Conservation (phyloP, 2,888 invertebrate species). For the Ochropleura leucogaster region DNA sequence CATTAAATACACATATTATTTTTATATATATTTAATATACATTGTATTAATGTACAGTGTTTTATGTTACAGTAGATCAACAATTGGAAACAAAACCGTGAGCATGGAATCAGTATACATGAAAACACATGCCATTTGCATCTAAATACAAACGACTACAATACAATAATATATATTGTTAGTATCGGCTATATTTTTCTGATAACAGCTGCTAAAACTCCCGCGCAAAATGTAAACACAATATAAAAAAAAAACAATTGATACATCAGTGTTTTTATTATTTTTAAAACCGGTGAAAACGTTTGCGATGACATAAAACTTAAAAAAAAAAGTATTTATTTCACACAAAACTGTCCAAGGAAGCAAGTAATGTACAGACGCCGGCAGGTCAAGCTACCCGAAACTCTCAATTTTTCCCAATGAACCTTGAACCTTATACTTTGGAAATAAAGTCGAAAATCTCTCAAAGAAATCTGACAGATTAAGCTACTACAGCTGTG, state of each 20-base stretch:
- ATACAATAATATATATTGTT: conserved; percentile 22
- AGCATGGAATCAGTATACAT: background rate
- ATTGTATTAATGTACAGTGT: background rate
- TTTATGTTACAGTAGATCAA: background rate
- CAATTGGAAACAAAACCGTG: background rate
- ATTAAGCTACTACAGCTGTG: too few relatives aligned
- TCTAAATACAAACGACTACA: conserved; percentile 16
- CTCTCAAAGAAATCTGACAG: too few relatives aligned
- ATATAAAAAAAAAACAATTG: background rate
- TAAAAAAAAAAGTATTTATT: too few relatives aligned
- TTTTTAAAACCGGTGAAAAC: background rate
- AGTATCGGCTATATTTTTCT: conserved; percentile 18
- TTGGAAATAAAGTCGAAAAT: too few relatives aligned
- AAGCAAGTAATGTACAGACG: too few relatives aligned
- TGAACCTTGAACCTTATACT: too few relatives aligned
- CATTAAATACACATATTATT: too few relatives aligned
- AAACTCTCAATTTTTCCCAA: too few relatives aligned
- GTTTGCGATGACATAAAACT: background rate
- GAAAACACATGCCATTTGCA: conserved; percentile 9
- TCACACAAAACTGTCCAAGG: too few relatives aligned
- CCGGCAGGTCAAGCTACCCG: too few relatives aligned
- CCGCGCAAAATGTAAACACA: conserved; percentile 24
- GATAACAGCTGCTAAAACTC: conserved; percentile 21
- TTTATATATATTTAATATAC: too few relatives aligned
- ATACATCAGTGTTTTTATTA: background rate